phyloP scores from a whole-genome alignment of 2,888 invertebrate genomes.

The Ichneumoninae sp. region DNA sequence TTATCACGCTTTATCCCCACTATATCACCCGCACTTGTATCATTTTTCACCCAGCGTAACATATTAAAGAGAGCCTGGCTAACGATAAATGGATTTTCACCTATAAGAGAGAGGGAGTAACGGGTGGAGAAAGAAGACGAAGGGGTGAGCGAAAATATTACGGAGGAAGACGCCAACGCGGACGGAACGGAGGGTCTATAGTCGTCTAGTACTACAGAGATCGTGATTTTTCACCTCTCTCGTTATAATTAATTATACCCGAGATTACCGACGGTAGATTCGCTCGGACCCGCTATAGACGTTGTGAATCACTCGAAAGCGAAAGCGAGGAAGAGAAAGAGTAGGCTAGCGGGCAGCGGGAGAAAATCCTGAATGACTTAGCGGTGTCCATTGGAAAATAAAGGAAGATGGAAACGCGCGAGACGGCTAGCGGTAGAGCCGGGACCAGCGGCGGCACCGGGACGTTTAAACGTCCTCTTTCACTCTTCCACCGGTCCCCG shows the following conservation, averaged over 20 bases:
- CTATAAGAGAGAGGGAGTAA: slow-evolving; percentile 29
- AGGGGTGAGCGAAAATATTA: slow-evolving; percentile 53
- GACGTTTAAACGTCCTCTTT: slow-evolving; percentile 57
- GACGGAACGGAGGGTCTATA: slow-evolving; percentile 51
- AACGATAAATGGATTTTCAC: slow-evolving; percentile 65
- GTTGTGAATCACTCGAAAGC: slow-evolving; percentile 64
- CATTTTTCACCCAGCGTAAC: slow-evolving; percentile 61
- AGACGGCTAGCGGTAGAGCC: slow-evolving; percentile 7
- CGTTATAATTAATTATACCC: slow-evolving; percentile 70
- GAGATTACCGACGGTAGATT: slow-evolving; percentile 68
- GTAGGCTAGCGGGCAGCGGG: slow-evolving; percentile 26
- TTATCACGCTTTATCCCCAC: slow-evolving; percentile 65
- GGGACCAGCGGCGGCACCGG: slow-evolving; percentile 16
- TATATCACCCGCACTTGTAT: slow-evolving; percentile 59
- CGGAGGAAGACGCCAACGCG: slow-evolving; percentile 38
- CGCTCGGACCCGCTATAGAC: slow-evolving; percentile 45
- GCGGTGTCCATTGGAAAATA: slow-evolving; percentile 62
- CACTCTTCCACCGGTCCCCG: slow-evolving; percentile 49
- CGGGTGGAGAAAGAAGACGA: slow-evolving; percentile 24
- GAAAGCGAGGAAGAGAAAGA: slow-evolving; percentile 45
- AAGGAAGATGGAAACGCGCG: slow-evolving; percentile 52
- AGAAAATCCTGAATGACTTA: slow-evolving; percentile 66
- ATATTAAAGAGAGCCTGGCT: slow-evolving; percentile 61
- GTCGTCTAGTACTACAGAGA: slow-evolving; percentile 52
- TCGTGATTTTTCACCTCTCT: slow-evolving; percentile 68